Percentiles rank a stretch among this genome's conserved stretches.
Evolutionary conservation across 37 sponge, comb jelly and placozoan genomes (phyloP).

Genomic region (Chondrilla cf. caribensis): DNA sequence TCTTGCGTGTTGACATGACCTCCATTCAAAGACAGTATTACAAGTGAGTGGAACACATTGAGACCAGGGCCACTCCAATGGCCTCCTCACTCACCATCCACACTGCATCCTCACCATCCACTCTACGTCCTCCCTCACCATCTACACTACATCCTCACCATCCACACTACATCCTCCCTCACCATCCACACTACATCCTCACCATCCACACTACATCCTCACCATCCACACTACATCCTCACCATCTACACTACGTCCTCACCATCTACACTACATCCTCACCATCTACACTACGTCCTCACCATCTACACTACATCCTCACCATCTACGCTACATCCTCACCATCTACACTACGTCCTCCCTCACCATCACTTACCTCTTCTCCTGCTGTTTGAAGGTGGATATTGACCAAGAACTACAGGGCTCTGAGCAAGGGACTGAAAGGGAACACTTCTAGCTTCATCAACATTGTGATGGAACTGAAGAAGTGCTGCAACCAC

Average conservation of each 20-base stretch:
- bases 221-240: not conserved
- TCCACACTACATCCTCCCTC: not conserved
- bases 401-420: slow-evolving; percentile 96
- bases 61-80: not conserved
- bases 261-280: not conserved
- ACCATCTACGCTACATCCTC: not conserved
- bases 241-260: not conserved
- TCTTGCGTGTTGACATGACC: slow-evolving; percentile 96
- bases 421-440: slow-evolving; percentile 85
- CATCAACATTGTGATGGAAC: slow-evolving; percentile 97
- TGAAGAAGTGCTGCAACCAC: slow-evolving; percentile 99
- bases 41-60: slow-evolving; percentile 26
- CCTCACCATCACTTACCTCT: not conserved
- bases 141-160: not conserved
- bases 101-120: not conserved
- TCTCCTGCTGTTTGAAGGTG: slow-evolving; percentile 40
- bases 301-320: not conserved
- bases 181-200: not conserved
- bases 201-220: not conserved
- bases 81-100: not conserved
- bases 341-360: not conserved
- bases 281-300: not conserved
- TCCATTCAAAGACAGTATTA: slow-evolving; percentile 92
- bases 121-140: not conserved
- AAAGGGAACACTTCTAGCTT: slow-evolving; percentile 87